Base-by-base conservation (phyloP, 1,140 invertebrate genomes). In the Nasonia longicornis region DNA sequence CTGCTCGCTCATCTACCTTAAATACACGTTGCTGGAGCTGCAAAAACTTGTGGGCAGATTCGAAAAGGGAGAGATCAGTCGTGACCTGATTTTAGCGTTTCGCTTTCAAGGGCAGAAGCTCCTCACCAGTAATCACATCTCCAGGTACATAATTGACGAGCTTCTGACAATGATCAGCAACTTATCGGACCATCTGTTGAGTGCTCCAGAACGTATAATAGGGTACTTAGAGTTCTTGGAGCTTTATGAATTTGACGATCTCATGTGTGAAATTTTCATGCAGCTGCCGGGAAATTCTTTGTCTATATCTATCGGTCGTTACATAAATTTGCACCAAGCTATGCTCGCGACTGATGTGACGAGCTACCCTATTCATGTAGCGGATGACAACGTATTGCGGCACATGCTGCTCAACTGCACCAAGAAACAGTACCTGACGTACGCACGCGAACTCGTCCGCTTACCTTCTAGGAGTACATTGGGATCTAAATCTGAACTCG, bases 401-500 rank as follows among this genome's bases (percentile, higher is more conserved):
- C 42, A 77, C 74, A 29, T 79, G 42, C 26, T 81, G 35, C 64
- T 69, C 8, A 77, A 77, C 16, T 82, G 71, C 16, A 77, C 82
- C 16, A 72, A 48, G 10, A 67, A 73, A 58, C 70, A 79, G 16
- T 82, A 77, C n/a, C 8, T 35, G 11, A 12, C 66, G 1, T 83
- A 83, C 74, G 14, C 69, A 74, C 71, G 74, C 0, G 80, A 83
- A 42, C 64, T 85, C 26, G 77, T 82, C 45, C 77, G 31, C 31
- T 3, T 35, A 35, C 31, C 31, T 35, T 6, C 1, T 26, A 35
- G 0, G 0, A 4, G 31, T 0, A 81, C 79, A 20, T 77, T 84
- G 16, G 82, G 84, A 8, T 89, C 83, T 78, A 58, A 67, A 7
- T 74, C 84, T 48, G 81, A 84, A 48, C 14, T 80, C 0, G 83